A percentile compares a stretch with the other conserved stretches of the same genome.
These are phyloP conservation scores for Parnassius orleans DNA, from an alignment of 2,888 invertebrate species.

Conservation along the genomic window DNA sequence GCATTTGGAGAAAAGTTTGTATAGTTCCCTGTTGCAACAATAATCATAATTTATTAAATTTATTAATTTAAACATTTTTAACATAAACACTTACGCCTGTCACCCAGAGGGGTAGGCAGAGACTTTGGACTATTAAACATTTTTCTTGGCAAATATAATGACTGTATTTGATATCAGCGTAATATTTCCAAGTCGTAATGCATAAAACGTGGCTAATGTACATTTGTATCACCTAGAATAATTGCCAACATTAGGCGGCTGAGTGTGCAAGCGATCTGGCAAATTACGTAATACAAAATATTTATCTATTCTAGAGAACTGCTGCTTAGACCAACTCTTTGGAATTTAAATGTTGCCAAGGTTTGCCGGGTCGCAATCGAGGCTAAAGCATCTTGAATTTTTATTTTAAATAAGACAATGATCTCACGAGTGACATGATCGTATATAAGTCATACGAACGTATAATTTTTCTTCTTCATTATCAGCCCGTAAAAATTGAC, in stretches of 20 bases:
- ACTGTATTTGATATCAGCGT: neutral
- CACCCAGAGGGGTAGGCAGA: too few species aligned
- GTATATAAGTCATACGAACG: too few species aligned
- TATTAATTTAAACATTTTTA: too few species aligned
- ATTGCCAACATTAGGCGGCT: constrained; percentile 17
- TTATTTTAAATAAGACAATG: constrained; percentile 39
- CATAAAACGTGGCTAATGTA: constrained; percentile 3
- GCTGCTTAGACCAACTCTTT: constrained; percentile 45
- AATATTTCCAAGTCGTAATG: constrained; percentile 1
- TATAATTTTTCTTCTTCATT: too few species aligned
- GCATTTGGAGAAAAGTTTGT: too few species aligned
- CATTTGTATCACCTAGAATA: constrained; percentile 22
- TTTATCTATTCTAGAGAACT: constrained; percentile 53
- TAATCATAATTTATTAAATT: too few species aligned
- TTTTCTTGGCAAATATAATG: neutral
- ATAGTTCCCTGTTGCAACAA: too few species aligned
- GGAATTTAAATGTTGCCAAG: constrained; percentile 56
- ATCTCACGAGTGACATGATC: constrained; percentile 37
- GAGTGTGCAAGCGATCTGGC: constrained; percentile 24
- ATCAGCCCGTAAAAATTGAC: too few species aligned
- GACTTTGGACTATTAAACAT: too few species aligned
- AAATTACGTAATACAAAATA: constrained; percentile 45
- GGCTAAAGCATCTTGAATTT: constrained; percentile 46
- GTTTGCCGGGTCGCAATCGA: constrained; percentile 33
- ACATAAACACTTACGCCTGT: too few species aligned